Evolutionary conservation across 2,113 vertebrate species (phyloP), one percentile per base, ranked within the genome.

Genomic region (Lycocorax pyrrhopterus): DNA sequence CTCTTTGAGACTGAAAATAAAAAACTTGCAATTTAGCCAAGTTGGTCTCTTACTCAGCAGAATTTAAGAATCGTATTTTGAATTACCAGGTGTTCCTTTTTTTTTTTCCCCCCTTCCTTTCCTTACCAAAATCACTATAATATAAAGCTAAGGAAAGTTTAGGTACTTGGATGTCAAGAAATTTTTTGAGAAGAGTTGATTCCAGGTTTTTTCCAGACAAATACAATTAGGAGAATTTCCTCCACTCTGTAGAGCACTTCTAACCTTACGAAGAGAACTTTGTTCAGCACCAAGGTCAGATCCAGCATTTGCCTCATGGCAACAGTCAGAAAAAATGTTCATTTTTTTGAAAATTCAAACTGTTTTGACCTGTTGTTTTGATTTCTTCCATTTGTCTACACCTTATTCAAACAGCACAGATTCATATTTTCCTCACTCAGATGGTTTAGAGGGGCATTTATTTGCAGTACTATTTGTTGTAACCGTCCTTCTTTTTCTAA

Each of bases 401-500:
- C 1, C 4, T 73, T 62, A 62, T 18, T 66, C 7, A 76, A 89
- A n/a, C 6, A 89, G 8, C 10, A 69, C 5, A 87, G 26, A 9
- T 81, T 32, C 12, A 13, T 77, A 14, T 68, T 68, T 80, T 89
- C 37, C 33, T 63, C 13, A 29, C 7, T 64, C 18, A 56, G 7
- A 17, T 22, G 1, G 15, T 44, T 71, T 89, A 39, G 3, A 60
- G 4, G 1, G 1, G 0, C 2, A 53, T 69, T 4, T 78, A 32
- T 43, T 83, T 67, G 26, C 20, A 63, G 4, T 51, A 10, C 15
- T 9, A 6, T 78, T 75, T 51, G 3, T 60, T 52, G 37, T 4
- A 46, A 2, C 1, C 6, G 35, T 69, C 13, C 1, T 43, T 16
- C 16, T 29, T 66, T 88, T 88, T 55, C 7, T 21, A 55, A 59